These are phyloP conservation scores for Neosilurus mollespiculum DNA, from an alignment of 2,797 vertebrate species.

Conservation along the genomic window DNA sequence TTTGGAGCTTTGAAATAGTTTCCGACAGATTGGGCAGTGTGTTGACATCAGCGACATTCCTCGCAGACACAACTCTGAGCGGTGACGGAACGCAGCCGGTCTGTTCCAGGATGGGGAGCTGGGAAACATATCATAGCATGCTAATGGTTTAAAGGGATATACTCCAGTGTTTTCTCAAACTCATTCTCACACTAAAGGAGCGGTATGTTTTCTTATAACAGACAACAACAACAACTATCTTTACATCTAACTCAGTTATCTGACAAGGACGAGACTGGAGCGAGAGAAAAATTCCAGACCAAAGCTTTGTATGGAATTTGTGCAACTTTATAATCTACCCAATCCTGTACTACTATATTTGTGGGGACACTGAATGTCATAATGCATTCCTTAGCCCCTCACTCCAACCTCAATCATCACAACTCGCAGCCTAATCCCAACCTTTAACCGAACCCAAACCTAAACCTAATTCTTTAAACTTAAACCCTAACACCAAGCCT, in stretches of 20 bases:
- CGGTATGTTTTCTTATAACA: background rate
- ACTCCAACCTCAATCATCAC: no score
- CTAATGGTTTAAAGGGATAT: conserved; percentile 19
- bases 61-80: conserved; percentile 29
- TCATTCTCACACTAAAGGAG: background rate
- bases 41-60: conserved; percentile 46
- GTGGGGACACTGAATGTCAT: no score
- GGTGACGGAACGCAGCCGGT: conserved; percentile 4
- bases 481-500: no score
- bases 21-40: conserved; percentile 62
- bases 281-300: background rate
- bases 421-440: no score
- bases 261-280: background rate
- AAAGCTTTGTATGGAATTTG: background rate
- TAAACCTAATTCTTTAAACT: no score
- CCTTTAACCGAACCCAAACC: no score
- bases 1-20: conserved; percentile 67
- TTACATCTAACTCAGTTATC: background rate
- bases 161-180: background rate
- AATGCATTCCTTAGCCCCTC: no score
- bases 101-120: conserved; percentile 1
- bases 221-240: background rate
- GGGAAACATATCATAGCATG: background rate
- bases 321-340: background rate
- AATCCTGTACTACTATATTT: no score